Base-by-base conservation (phyloP, 2,888 invertebrate genomes). In the Petrolisthes cinctipes region DNA sequence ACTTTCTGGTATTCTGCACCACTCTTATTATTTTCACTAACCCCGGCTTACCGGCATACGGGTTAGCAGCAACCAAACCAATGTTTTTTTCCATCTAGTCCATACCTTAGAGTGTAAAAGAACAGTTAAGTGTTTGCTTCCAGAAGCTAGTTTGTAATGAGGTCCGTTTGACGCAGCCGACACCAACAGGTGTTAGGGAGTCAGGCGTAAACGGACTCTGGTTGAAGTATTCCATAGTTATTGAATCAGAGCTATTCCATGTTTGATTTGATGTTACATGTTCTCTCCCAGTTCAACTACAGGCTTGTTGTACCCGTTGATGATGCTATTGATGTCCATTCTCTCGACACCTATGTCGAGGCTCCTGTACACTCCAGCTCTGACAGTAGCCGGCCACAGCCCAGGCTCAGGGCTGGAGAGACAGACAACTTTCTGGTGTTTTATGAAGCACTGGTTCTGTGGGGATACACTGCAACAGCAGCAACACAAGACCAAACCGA, bases 261-360 rank as follows among this genome's bases (percentile, higher is more conserved):
- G 89, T 89, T 89, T 89, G 84, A 89, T 89, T 89, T 89, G 89
- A 84, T 89, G 89, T 89, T 89, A 86, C 89, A 86, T 89, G 89
- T 89, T 89, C 86, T 86, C 86, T 89, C 86, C 86, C 86, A 86
- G 85, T 88, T 88, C 88, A 88, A 75, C 84, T 88, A 88, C 88
- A 86, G 84, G 89, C 89, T 89, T 89, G 89, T 89, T 89, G 89
- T 89, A 89, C 66, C 81, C 86, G 86, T 89, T 89, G 86, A 89
- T 89, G 88, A 86, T 81, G 89, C 89, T 89, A 86, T 89, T 81
- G 89, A 89, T 89, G 89, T 89, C 86, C 83, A 86, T 83, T 84
- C 86, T 71, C 82, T 75, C 83, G 83, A 66, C 85, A 85, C 81
- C 54, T 88, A 66, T 88, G 88, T 85, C 83, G 88, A 83, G 78